Conservation (phyloP, 2,888 invertebrate species). For the Capitulum mitella region DNA sequence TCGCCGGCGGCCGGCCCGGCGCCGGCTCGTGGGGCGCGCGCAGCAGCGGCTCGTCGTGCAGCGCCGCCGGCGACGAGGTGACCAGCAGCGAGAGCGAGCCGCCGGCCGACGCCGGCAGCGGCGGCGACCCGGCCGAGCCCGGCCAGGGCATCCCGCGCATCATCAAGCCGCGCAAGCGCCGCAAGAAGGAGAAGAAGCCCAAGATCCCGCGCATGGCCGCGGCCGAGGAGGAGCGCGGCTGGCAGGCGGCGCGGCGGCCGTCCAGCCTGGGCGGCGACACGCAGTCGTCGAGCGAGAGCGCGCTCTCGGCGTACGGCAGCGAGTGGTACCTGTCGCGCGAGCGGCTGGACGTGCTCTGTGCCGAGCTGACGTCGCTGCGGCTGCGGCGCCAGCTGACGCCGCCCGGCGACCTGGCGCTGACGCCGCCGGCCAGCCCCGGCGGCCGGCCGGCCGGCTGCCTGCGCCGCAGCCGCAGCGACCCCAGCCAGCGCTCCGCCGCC, state of each 20-base stretch:
- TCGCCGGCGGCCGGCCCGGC: not conserved
- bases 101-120: constrained; percentile 53
- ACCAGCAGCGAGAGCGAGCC: constrained; percentile 12
- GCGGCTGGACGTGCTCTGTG: not conserved
- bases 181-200: constrained; percentile 63
- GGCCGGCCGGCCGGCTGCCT: not conserved
- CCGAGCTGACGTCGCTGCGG: not conserved
- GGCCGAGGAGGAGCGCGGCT: constrained; percentile 13
- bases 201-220: constrained; percentile 21
- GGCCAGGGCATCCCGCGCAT: constrained; percentile 70
- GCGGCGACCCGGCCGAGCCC: constrained; percentile 59
- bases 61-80: not conserved
- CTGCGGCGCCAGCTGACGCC: constrained; percentile 20
- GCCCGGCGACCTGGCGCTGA: constrained; percentile 3
- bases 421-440: constrained; percentile 22
- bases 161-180: constrained; percentile 78
- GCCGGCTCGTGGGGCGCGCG: not conserved
- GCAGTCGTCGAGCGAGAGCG: not conserved
- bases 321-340: not conserved
- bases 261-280: not conserved
- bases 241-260: constrained; percentile 5
- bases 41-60: not conserved
- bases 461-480: constrained; percentile 11
- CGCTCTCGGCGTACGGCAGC: constrained; percentile 6
- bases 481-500: not conserved